Conservation (phyloP, 2,888 invertebrate species). For the Nomada ferruginata region DNA sequence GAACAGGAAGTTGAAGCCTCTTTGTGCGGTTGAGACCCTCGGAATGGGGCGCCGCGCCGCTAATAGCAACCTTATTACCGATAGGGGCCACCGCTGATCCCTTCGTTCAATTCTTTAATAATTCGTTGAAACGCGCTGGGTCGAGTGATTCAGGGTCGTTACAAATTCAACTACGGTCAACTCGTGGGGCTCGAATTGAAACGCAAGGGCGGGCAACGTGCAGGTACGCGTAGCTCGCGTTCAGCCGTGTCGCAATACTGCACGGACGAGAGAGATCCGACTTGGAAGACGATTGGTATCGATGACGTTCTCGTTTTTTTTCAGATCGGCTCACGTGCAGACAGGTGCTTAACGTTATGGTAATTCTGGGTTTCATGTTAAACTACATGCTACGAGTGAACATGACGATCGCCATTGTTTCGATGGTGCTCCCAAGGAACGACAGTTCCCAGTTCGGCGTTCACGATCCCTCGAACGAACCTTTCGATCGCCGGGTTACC, state of each 20-base stretch:
- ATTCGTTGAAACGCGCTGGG: not conserved
- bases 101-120: conserved; percentile 6
- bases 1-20: too few relatives aligned
- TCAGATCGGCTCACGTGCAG: conserved; percentile 91
- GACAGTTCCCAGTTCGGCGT: conserved; percentile 59
- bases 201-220: too few relatives aligned
- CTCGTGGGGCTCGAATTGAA: too few relatives aligned
- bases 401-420: conserved; percentile 93
- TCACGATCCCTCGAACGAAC: conserved; percentile 18
- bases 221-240: too few relatives aligned
- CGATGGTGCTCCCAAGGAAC: conserved; percentile 87
- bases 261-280: too few relatives aligned
- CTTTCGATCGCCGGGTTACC: not conserved
- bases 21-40: too few relatives aligned
- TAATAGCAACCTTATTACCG: too few relatives aligned
- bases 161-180: too few relatives aligned
- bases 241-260: too few relatives aligned
- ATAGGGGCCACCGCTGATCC: not conserved
- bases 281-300: not conserved
- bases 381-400: conserved; percentile 95
- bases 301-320: conserved; percentile 74
- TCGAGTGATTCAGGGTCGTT: too few relatives aligned
- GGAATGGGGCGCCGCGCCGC: too few relatives aligned
- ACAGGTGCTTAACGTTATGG: conserved; percentile 93
- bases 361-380: conserved; percentile 94